Conservation (phyloP, 1,140 invertebrate genomes). For the Bombus huntii region DNA sequence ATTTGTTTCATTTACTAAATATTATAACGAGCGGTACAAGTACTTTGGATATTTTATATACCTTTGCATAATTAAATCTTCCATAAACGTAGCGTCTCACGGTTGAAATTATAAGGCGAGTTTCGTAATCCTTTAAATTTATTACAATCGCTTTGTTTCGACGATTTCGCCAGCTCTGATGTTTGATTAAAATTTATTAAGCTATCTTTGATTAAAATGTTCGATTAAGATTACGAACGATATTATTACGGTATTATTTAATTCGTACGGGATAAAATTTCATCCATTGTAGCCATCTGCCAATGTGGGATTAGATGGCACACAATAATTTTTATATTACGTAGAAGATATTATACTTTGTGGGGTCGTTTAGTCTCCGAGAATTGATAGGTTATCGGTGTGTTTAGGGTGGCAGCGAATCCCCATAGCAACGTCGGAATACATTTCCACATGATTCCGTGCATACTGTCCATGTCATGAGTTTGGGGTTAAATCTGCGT, state of each 20-base stretch:
- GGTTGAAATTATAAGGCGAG: neutral
- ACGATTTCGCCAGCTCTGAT: too few relatives aligned
- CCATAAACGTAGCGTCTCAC: too few relatives aligned
- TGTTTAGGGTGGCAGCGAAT: constrained; percentile 70
- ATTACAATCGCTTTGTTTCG: neutral
- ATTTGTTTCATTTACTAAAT: neutral
- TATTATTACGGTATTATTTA: too few relatives aligned
- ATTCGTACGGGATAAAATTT: too few relatives aligned
- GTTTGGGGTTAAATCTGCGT: constrained; percentile 40
- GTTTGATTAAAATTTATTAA: too few relatives aligned
- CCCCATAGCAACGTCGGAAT: constrained; percentile 78
- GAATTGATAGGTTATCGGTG: constrained; percentile 77
- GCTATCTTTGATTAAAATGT: too few relatives aligned
- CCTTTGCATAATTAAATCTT: neutral
- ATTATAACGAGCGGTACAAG: neutral
- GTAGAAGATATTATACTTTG: constrained; percentile 20
- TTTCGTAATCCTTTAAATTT: neutral
- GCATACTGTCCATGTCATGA: constrained; percentile 50
- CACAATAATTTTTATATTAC: neutral
- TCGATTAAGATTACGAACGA: too few relatives aligned
- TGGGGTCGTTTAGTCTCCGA: neutral
- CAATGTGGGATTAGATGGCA: neutral
- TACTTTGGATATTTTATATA: neutral
- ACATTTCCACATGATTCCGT: constrained; percentile 74
- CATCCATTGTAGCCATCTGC: too few relatives aligned